phyloP scores from a whole-genome alignment of 2,888 invertebrate genomes.

The Azorinus chamasolen region DNA sequence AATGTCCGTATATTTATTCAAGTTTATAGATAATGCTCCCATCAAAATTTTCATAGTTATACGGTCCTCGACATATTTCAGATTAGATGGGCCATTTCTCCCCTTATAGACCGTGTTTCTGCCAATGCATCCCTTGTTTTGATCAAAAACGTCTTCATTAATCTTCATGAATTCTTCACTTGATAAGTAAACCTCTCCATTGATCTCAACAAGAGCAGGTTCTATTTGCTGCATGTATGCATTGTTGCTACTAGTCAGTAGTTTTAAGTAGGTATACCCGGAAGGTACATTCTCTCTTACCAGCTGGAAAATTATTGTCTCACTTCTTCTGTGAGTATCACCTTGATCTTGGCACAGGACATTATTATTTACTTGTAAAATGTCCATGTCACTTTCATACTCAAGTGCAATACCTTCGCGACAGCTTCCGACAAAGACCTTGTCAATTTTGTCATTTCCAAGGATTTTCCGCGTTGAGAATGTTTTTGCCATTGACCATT shows the following conservation, averaged over 20 bases:
- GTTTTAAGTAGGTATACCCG: too few relatives aligned
- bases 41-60: not conserved
- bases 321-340: not conserved
- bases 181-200: conserved; percentile 4
- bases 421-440: too few relatives aligned
- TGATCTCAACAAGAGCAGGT: not conserved
- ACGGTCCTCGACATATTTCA: not conserved
- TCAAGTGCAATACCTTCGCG: conserved; percentile 11
- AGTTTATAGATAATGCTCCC: too few relatives aligned
- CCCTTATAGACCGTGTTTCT: too few relatives aligned
- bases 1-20: conserved; percentile 2
- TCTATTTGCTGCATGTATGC: not conserved
- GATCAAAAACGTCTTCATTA: too few relatives aligned
- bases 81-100: conserved; percentile 24
- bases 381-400: conserved; percentile 11
- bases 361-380: conserved; percentile 15
- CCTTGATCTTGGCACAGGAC: conserved; percentile 7
- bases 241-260: not conserved
- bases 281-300: conserved; percentile 10
- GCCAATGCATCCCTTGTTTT: too few relatives aligned
- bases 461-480: conserved; percentile 12
- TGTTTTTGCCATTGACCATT: conserved; percentile 5
- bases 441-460: too few relatives aligned
- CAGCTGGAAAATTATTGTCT: not conserved
- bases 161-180: too few relatives aligned